Evolutionary conservation across 1,140 invertebrate genomes (phyloP).

Genomic region (Psilanteris sp.): DNA sequence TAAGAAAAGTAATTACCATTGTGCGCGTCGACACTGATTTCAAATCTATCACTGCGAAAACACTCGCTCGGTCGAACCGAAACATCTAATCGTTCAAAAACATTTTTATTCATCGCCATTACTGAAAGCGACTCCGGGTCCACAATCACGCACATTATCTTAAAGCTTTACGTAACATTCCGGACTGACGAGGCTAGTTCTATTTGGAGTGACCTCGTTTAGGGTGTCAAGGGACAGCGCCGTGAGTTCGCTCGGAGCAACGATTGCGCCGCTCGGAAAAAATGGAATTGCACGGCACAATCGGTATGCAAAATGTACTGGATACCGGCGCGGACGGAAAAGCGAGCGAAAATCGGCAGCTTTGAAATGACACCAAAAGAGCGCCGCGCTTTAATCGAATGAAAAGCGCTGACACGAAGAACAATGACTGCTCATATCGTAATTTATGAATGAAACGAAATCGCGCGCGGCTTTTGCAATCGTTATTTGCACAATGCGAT

Average conservation of each 20-base stretch:
- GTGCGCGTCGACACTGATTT: too few relatives aligned
- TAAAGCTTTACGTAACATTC: constrained; percentile 46
- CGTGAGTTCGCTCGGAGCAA: constrained; percentile 39
- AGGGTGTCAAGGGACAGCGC: constrained; percentile 59
- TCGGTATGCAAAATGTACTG: constrained; percentile 43
- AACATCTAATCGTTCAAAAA: too few relatives aligned
- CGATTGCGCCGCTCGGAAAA: constrained; percentile 42
- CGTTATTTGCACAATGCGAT: constrained; percentile 44
- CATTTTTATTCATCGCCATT: too few relatives aligned
- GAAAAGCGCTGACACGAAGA: constrained; percentile 11
- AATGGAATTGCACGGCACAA: constrained; percentile 29
- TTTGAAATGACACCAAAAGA: constrained; percentile 6
- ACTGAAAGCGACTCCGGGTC: constrained; percentile 1
- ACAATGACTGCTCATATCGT: constrained; percentile 36
- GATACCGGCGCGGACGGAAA: too few relatives aligned
- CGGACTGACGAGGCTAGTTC: constrained; percentile 58
- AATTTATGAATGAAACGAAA: constrained; percentile 58
- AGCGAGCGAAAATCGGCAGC: constrained; percentile 20
- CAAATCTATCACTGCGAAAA: too few relatives aligned
- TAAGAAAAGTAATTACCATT: too few relatives aligned
- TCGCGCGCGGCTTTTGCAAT: constrained; percentile 26
- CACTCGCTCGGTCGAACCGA: too few relatives aligned
- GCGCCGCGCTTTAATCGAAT: constrained; percentile 2
- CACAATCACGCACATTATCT: constrained; percentile 44
- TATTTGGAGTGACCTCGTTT: constrained; percentile 67